Base-by-base conservation (phyloP, 2,113 vertebrate genomes). In the Myodes glareolus region DNA sequence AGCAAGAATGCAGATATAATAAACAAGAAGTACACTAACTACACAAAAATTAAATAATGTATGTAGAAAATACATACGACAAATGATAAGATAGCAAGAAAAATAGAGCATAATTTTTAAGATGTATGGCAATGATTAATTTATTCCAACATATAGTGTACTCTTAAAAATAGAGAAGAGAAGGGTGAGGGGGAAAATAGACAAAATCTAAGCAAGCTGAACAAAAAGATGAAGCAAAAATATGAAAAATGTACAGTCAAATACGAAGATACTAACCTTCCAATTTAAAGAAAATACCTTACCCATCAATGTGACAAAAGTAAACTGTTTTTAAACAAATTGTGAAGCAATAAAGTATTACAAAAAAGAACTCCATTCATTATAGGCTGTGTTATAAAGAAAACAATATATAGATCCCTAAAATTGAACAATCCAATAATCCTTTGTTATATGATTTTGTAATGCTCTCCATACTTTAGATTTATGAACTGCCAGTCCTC, bases 261-360 rank as follows among this genome's bases (percentile, higher is more conserved):
- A 58, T 93, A 45, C 2, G n/a, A 31, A 93, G 19, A 45, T 33
- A 29, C 14, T 88, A 86, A 78, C 67, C 16, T 86, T 89, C 31
- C 80, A 42, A 72, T 77, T 90, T 88, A 82, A 91, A 92, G 11
- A 50, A 94, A 82, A 82, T 31, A 88, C 55, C 93, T n/a, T 73
- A 86, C 27, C 33, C 42, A 68, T 23, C 27, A 68, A 29, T 82
- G 27, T 92, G 65, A 21, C 6, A 85, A 90, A 92, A 77, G 47
- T 45, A 23, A 42, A 67, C 67, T 73, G 61, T 5, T 67, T 8
- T 68, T 50, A 65, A 27, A 55, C 78, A 94, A 80, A 39, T 58
- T 58, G 31, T 17, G 42, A 14, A 61, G 39, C 55, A 63, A 84
- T 39, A 27, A 63, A 42, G 7, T 14, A 17, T 42, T 63, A 42